Conservation (phyloP, 2,888 invertebrate genomes). For the Campaea margaritaria region DNA sequence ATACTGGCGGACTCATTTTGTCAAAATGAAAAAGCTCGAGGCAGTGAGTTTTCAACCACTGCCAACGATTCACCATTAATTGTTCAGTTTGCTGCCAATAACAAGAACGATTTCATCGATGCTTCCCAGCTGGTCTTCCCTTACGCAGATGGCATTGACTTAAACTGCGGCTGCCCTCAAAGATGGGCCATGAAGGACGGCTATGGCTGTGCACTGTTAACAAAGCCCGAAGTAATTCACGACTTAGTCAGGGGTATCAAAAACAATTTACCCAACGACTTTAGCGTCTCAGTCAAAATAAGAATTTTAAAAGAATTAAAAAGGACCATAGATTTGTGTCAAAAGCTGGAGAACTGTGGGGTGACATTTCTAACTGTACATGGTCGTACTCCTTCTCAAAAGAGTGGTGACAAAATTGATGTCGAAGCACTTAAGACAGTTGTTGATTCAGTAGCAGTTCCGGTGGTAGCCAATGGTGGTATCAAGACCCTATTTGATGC, state of each 20-base stretch:
- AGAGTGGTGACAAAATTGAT: constrained; percentile 90
- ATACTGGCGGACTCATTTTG: constrained; percentile 97
- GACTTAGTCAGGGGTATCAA: constrained; percentile 92
- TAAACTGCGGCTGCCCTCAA: constrained; percentile 99
- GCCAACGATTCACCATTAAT: constrained; percentile 92
- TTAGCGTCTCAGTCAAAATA: constrained; percentile 96
- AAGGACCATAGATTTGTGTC: constrained; percentile 92
- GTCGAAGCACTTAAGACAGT: constrained; percentile 89
- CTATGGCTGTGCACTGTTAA: constrained; percentile 93
- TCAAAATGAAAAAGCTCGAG: constrained; percentile 93
- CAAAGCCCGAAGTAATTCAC: constrained; percentile 92
- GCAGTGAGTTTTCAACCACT: constrained; percentile 92
- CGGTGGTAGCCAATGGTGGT: constrained; percentile 97
- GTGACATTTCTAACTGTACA: constrained; percentile 95
- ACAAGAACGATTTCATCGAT: constrained; percentile 91
- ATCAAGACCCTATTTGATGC: constrained; percentile 91
- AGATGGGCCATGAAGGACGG: constrained; percentile 97
- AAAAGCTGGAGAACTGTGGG: constrained; percentile 93
- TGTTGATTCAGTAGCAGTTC: constrained; percentile 89
- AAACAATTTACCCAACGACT: constrained; percentile 89
- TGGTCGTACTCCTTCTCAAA: constrained; percentile 94
- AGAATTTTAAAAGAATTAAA: constrained; percentile 89
- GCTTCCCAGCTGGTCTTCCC: constrained; percentile 94
- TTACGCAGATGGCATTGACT: constrained; percentile 95
- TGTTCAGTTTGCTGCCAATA: constrained; percentile 97